These are phyloP conservation scores for Catalaphyllia jardinei DNA, from an alignment of 64 coral and sea anemone genomes.

Conservation along the genomic window DNA sequence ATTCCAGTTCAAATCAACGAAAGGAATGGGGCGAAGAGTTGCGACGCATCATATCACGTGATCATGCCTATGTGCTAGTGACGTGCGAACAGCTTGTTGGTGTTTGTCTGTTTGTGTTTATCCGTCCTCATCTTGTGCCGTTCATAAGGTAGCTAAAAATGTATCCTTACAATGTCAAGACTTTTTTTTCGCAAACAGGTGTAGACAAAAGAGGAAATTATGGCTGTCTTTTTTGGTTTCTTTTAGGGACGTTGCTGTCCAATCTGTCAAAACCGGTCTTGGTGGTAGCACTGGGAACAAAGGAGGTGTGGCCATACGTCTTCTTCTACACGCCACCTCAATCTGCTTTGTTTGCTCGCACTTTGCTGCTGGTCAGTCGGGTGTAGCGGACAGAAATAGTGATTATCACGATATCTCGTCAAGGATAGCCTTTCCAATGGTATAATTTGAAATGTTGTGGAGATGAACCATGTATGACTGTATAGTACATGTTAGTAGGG, in stretches of 20 bases:
- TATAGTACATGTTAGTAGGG: no score
- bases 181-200: no score
- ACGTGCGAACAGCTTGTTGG: conserved; percentile 98
- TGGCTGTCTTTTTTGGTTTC: neutral
- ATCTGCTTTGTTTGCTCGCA: conserved; percentile 97
- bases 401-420: conserved; percentile 91
- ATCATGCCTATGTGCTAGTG: conserved; percentile 88
- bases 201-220: no score
- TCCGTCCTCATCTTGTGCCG: conserved; percentile 86
- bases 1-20: conserved; percentile 81
- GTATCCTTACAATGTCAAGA: no score
- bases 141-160: conserved; percentile 70
- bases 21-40: conserved; percentile 97
- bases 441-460: neutral
- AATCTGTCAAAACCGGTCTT: conserved; percentile 91
- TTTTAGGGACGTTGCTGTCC: conserved; percentile 91
- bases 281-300: conserved; percentile 98
- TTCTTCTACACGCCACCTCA: conserved; percentile 84
- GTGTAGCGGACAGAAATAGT: conserved; percentile 87
- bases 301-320: conserved; percentile 90
- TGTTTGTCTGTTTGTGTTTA: conserved; percentile 93
- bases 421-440: conserved; percentile 89
- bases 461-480: no score
- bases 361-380: conserved; percentile 92
- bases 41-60: conserved; percentile 95